A percentile compares a stretch with the other conserved stretches of the same genome.
Evolutionary conservation across 2,113 vertebrate species (phyloP).

Genomic region (Varanus komodoensis): DNA sequence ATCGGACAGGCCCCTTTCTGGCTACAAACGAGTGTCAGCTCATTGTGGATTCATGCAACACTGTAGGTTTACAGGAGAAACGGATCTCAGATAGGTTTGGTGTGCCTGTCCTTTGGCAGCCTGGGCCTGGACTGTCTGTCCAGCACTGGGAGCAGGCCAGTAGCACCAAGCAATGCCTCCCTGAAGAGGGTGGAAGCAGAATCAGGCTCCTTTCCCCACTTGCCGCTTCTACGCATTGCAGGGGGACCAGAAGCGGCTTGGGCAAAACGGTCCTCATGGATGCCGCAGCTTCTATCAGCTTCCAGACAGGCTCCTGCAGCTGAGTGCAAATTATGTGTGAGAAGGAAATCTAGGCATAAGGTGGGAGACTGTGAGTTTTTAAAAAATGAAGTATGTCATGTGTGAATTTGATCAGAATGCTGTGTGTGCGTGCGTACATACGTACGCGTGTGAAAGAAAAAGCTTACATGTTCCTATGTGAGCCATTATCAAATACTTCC

Average conservation of each 20-base stretch:
- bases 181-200: background rate
- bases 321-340: background rate
- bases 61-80: constrained; percentile 15
- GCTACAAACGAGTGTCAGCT: background rate
- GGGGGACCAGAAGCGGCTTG: background rate
- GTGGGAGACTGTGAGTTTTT: background rate
- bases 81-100: background rate
- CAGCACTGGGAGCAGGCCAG: background rate
- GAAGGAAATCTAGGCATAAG: background rate
- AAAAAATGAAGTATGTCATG: background rate
- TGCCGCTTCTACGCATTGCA: background rate
- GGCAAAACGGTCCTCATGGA: background rate
- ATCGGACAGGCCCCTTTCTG: constrained; percentile 22
- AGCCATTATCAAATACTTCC: background rate
- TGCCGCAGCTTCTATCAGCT: background rate
- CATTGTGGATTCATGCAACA: background rate
- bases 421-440: background rate
- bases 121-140: background rate
- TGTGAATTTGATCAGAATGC: background rate
- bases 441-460: too few relatives aligned
- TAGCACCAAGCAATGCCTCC: background rate
- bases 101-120: background rate
- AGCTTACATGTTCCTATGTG: background rate
- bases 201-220: too few relatives aligned
- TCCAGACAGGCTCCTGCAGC: background rate